Conservation (phyloP, 2,888 invertebrate genomes). For the Drosophila tanythrix region DNA sequence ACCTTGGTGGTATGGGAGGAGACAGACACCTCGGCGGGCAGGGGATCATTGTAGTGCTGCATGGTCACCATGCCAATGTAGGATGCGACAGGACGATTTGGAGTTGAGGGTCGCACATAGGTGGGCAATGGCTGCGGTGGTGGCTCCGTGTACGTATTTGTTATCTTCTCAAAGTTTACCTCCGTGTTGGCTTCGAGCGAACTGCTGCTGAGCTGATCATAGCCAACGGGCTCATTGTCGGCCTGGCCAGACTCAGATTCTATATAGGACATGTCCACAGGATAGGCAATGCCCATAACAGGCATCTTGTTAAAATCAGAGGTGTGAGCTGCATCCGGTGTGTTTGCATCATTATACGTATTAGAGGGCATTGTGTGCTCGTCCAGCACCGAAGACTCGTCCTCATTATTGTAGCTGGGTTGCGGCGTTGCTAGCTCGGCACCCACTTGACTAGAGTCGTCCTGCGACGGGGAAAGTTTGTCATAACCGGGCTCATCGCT, state of each 20-base stretch:
- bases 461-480: conserved; percentile 53
- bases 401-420: conserved; percentile 64
- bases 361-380: conserved; percentile 81
- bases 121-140: conserved; percentile 49
- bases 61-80: conserved; percentile 79
- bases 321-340: conserved; percentile 67
- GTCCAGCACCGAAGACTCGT: conserved; percentile 64
- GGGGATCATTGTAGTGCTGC: conserved; percentile 69
- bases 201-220: conserved; percentile 50
- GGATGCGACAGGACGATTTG: conserved; percentile 68
- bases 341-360: conserved; percentile 71
- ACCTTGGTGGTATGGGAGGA: conserved; percentile 82
- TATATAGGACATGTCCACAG: conserved; percentile 81
- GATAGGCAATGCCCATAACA: conserved; percentile 82
- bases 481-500: conserved; percentile 53
- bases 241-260: conserved; percentile 66
- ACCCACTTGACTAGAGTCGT: conserved; percentile 42
- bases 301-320: conserved; percentile 84
- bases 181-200: conserved; percentile 57
- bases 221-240: conserved; percentile 49
- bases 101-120: conserved; percentile 60
- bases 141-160: conserved; percentile 59
- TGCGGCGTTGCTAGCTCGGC: conserved; percentile 41
- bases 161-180: conserved; percentile 58
- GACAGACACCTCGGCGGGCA: conserved; percentile 80